Evolutionary conservation across 2,797 vertebrate species (phyloP), one percentile per base, ranked within the genome.

Genomic region (Oreochromis grahami): DNA sequence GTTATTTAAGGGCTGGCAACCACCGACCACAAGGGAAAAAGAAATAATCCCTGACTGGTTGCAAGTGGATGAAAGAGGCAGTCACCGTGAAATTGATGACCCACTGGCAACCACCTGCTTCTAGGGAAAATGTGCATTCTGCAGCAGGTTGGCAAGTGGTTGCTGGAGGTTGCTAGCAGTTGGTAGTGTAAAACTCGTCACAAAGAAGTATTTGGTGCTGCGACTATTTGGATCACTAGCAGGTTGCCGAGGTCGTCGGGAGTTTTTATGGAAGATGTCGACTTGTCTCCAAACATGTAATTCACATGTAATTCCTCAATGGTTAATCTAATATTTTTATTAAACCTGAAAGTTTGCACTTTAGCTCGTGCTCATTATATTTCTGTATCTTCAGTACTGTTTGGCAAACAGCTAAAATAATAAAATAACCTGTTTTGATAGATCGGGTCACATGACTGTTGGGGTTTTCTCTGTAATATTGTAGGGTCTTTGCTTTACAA

Each of bases 61-160:
- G 5, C 15, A 6, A 34, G 56, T 15, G 53, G 53, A 26, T 56
- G 53, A 26, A 26, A 26, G 13, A 14, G 13, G 24, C 14, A 55
- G 52, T 34, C 56, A 60, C 29, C 0, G 8, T 58, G 29, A 60
- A 19, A 60, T 34, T 11, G 15, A 60, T 60, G 58, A 36, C 32
- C 15, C 9, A 12, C 10, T 60, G 32, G 58, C 17, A 60, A 70
- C 21, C 38, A 45, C 14, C 65, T 43, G 65, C n/a, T 26, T 9
- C 65, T 17, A 10, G 38, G 21, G 8, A 6, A 43, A 45, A 70
- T 45, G 8, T 70, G 65, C 8, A 45, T 10, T 70, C 38, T 68
- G 38, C 65, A 24, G 24, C 38, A 0, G 0, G 38, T 21, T 43
- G 38, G 38, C 38, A 17, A 26, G 38, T 26, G 65, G 38, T 1